Base-by-base conservation (phyloP, 2,888 invertebrate genomes). In the Cephus spinipes region DNA sequence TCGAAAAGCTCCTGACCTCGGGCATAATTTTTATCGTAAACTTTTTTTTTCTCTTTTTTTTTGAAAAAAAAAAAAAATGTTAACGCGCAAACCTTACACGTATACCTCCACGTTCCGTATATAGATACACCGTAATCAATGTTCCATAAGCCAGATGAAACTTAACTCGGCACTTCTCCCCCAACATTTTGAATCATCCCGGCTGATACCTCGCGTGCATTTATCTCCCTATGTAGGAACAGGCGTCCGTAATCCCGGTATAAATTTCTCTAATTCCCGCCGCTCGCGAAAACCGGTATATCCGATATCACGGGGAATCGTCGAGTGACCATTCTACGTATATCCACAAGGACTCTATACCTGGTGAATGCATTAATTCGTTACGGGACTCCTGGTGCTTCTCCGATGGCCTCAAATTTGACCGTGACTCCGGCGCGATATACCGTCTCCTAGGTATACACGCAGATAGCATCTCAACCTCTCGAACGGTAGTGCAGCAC, bases 201-300 rank as follows among this genome's bases (percentile, higher is more conserved):
- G 34, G 34, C 31, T 55, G 76, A 76, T 78, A 78, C 78, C 75
- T 80, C 69, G 32, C 78, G 76, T 69, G 73, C 68, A 73, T 78
- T 78, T 76, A 76, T 78, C 76, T 36, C 71, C 76, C 9, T 4
- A 23, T 55, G 23, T 23, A 23, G 40, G 40, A 15, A 6, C 15
- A 40, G 55, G 55, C 55, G 55, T 55, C 55, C 23, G 23, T 55
- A 55, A 55, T 55, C 55, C 55, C 6, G 55, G 23, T 55, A 55
- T 55, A 55, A 55, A 55, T 55, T 55, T 55, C 55, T 55, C 55
- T 55, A 55, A 55, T 55, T 55, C 55, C 55, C 3, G 1, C 23
- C 23, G 23, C 55, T 55, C 55, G 23, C 55, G 9, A 55, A 55
- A 55, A 55, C 55, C 55, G 55, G 55, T 55, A 55, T 55, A 55